Evolutionary conservation across 2,113 vertebrate species (phyloP).

Genomic region (Clarias gariepinus): DNA sequence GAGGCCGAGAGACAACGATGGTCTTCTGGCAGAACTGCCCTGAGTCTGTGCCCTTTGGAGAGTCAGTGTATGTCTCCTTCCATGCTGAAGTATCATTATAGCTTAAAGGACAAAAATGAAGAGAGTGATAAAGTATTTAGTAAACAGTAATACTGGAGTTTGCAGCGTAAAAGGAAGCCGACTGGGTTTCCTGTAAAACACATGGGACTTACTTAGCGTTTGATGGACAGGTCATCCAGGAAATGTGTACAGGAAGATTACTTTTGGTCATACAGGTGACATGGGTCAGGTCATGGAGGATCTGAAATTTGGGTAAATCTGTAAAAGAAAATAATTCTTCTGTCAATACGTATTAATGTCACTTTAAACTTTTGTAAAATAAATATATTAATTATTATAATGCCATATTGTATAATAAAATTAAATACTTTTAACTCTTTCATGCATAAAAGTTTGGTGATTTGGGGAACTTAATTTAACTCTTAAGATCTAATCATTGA

Average conservation of each 20-base stretch:
- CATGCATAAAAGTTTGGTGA: background rate
- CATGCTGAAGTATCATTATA: slow-evolving; percentile 43
- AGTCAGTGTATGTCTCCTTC: background rate
- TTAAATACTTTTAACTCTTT: background rate
- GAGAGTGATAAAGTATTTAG: background rate
- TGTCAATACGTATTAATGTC: background rate
- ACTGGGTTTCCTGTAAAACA: background rate
- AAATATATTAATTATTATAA: background rate
- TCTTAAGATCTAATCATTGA: background rate
- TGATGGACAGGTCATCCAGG: slow-evolving; percentile 51
- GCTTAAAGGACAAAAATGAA: slow-evolving; percentile 47
- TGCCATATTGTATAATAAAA: background rate
- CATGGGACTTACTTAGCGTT: slow-evolving; percentile 31
- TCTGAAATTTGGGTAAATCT: slow-evolving; percentile 44
- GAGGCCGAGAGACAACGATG: slow-evolving; percentile 66
- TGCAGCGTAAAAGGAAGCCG: too few relatives aligned
- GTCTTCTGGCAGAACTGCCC: slow-evolving; percentile 67
- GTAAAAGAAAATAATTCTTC: slow-evolving; percentile 6
- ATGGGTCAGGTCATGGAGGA: fast-evolving
- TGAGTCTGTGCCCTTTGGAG: slow-evolving; percentile 11
- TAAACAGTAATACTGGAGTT: background rate
- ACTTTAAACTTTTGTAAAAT: background rate
- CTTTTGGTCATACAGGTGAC: slow-evolving; percentile 44
- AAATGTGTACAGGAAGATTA: slow-evolving; percentile 1
- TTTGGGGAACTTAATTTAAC: background rate